Evolutionary conservation across 2,888 invertebrate species (phyloP), one percentile per base, ranked within the genome.

Genomic region (Pandemis corylana): DNA sequence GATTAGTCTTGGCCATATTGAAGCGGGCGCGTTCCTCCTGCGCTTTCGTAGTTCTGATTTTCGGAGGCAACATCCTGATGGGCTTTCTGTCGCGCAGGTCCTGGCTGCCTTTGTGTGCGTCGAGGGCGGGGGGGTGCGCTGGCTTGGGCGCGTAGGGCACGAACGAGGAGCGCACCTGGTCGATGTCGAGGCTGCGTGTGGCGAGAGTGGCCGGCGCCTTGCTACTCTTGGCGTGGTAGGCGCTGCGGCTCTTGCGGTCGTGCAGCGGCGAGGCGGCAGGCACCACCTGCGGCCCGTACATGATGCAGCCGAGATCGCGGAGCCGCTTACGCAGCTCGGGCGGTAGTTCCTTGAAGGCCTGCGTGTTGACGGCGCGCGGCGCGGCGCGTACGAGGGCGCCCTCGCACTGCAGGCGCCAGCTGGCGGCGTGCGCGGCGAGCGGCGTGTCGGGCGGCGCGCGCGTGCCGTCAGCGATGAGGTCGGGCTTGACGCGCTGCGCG

Each of bases 21-120:
- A 83, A 93, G 77, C 89, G 91, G 0, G 93, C 91, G 0, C 94
- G 85, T 75, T 93, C 88, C 65, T 93, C 91, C 74, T 94, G 94
- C 1, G 94, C 93, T 77, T 89, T 92, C 0, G 94, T 94, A 42
- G 90, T 92, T 66, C 92, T 82, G 2, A 94, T 89, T 77, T 84
- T 86, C 0, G 91, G 91, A 7, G 86, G 83, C 2, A 76, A 75
- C 1, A 76, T 46, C 44, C 81, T 79, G 2, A 67, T 63, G 0
- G 74, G 51, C 74, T 84, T 88, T 69, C 79, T 59, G 4, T 89
- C 86, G 7, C 80, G 81, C 0, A 84, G 71, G 53, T 86, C 85
- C 51, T 67, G 81, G 62, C 79, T 84, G 67, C 80, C 84, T 10
- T 78, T 84, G 6, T 83, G 51, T 10, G 81, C 80, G 20, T 86